phyloP scores from a whole-genome alignment of 2,113 vertebrate genomes.

The Clinocottus analis region DNA sequence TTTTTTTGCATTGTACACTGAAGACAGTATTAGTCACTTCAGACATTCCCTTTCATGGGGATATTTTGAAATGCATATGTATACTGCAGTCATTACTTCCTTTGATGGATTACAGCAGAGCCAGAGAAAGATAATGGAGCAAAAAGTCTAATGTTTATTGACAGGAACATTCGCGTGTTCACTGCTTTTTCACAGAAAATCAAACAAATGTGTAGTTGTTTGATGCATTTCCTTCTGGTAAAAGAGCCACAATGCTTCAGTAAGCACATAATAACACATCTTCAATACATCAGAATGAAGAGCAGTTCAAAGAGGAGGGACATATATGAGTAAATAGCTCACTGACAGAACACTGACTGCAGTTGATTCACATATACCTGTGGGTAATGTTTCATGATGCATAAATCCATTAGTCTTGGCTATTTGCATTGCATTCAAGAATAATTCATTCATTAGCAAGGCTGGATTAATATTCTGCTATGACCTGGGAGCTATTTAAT shows the following conservation, averaged over 20 bases:
- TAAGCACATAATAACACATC: slow-evolving; percentile 1
- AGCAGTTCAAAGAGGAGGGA: slow-evolving; percentile 1
- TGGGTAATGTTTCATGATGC: slow-evolving; percentile 48
- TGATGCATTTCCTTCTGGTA: background rate
- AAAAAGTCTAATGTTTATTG: slow-evolving; percentile 9
- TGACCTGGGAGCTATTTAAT: slow-evolving; percentile 71
- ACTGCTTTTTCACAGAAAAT: slow-evolving; percentile 14
- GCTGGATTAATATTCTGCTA: slow-evolving; percentile 62
- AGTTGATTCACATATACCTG: slow-evolving; percentile 41
- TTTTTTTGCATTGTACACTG: slow-evolving; percentile 29
- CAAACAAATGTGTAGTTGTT: background rate
- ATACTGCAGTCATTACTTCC: slow-evolving; percentile 47
- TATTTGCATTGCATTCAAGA: slow-evolving; percentile 69
- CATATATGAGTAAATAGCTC: slow-evolving; percentile 14
- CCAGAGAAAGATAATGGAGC: slow-evolving; percentile 29
- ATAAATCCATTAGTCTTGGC: slow-evolving; percentile 62
- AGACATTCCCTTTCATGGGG: slow-evolving; percentile 34
- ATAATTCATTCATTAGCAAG: slow-evolving; percentile 67
- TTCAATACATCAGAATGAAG: slow-evolving; percentile 10
- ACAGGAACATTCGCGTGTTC: slow-evolving; percentile 2
- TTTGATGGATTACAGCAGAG: slow-evolving; percentile 43
- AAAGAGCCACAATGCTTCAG: background rate
- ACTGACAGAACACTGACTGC: slow-evolving; percentile 25
- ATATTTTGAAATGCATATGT: slow-evolving; percentile 50
- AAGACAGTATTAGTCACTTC: slow-evolving; percentile 33